phyloP scores from a whole-genome alignment of 2,888 invertebrate genomes.

The Meta bourneti region DNA sequence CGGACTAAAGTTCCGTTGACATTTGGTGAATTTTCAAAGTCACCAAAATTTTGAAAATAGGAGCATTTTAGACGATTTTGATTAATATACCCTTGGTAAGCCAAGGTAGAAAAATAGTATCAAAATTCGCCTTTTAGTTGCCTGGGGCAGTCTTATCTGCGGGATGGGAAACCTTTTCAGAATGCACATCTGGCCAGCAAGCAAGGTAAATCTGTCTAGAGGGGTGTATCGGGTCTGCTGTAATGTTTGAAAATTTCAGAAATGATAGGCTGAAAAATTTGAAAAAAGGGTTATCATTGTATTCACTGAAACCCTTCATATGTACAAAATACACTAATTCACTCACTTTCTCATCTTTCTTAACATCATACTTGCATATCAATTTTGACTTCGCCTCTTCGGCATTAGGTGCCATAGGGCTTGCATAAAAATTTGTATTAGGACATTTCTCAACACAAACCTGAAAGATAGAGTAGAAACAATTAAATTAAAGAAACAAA shows the following conservation, averaged over 20 bases:
- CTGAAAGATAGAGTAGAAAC: constrained; percentile 75
- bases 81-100: too few species aligned
- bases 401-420: background rate
- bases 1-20: too few species aligned
- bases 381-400: constrained; percentile 37
- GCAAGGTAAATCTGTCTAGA: too few species aligned
- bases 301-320: background rate
- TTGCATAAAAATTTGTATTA: constrained; percentile 81
- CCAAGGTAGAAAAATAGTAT: too few species aligned
- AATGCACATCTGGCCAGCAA: too few species aligned
- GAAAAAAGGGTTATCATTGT: background rate
- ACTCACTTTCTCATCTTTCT: constrained; percentile 44
- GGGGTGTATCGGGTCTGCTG: too few species aligned
- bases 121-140: too few species aligned
- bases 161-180: too few species aligned
- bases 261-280: background rate
- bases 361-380: constrained; percentile 60
- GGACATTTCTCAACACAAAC: constrained; percentile 89
- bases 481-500: background rate
- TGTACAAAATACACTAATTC: background rate
- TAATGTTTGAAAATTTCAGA: background rate
- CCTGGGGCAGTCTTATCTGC: too few species aligned
- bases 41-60: too few species aligned
- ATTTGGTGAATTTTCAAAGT: too few species aligned
- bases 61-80: too few species aligned